These are phyloP conservation scores for Uloborus diversus DNA, from an alignment of 1,140 invertebrate genomes.

Conservation along the genomic window DNA sequence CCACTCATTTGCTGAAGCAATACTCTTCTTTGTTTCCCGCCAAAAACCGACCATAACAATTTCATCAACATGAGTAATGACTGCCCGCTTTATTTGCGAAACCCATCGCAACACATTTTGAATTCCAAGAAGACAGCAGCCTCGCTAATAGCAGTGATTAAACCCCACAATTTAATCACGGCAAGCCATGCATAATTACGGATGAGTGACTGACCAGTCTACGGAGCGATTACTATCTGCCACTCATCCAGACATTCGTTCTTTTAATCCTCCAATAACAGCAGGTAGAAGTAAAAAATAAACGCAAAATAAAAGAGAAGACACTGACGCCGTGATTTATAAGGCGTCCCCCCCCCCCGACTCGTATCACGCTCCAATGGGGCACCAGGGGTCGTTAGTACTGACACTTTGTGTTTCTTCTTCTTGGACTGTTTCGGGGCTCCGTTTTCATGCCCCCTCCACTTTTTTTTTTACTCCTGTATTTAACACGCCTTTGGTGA, in stretches of 20 bases:
- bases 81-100: background rate
- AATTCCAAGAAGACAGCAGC: background rate
- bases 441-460: background rate
- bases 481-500: background rate
- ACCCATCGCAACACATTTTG: too few relatives aligned
- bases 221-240: background rate
- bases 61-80: background rate
- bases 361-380: constrained; percentile 20
- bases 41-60: too few relatives aligned
- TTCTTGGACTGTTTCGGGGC: background rate
- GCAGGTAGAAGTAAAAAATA: background rate
- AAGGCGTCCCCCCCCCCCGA: background rate
- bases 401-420: constrained; percentile 46
- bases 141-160: constrained; percentile 47
- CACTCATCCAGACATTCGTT: background rate
- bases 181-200: constrained; percentile 41
- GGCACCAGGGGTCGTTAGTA: constrained; percentile 40
- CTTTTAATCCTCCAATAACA: background rate
- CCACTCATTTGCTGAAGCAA: too few relatives aligned
- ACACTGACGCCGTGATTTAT: constrained; percentile 28
- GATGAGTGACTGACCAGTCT: constrained; percentile 27
- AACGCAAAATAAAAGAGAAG: background rate
- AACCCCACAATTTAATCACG: constrained; percentile 39
- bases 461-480: background rate
- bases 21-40: too few relatives aligned